Evolutionary conservation across 1,140 invertebrate species (phyloP).

Genomic region (Bombus consobrinus): DNA sequence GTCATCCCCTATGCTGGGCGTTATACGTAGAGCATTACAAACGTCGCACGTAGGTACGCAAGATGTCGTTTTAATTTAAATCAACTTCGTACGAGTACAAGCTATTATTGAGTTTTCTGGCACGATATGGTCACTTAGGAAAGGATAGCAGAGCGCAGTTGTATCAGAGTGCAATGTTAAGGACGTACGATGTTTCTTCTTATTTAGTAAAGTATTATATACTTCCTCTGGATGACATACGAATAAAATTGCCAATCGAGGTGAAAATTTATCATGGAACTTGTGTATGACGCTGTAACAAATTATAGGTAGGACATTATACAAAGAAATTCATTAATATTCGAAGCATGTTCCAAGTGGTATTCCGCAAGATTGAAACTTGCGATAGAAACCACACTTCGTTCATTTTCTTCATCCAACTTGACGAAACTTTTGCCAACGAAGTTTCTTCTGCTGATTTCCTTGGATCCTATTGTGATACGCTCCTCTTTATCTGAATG

Average conservation of each 20-base stretch:
- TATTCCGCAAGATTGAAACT: slow-evolving; percentile 38
- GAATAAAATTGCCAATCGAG: too few species aligned
- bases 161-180: not conserved
- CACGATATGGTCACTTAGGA: not conserved
- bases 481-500: slow-evolving; percentile 28
- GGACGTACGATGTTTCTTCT: not conserved
- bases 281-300: not conserved
- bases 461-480: slow-evolving; percentile 43
- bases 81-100: too few species aligned
- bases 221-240: too few species aligned
- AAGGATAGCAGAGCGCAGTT: not conserved
- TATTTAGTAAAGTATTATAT: too few species aligned
- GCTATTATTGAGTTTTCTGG: not conserved
- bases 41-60: not conserved
- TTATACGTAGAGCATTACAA: not conserved
- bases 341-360: slow-evolving; percentile 37
- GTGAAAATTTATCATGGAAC: too few species aligned
- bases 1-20: not conserved
- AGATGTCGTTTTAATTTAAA: not conserved
- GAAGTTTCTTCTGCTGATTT: slow-evolving; percentile 54
- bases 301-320: slow-evolving; percentile 4
- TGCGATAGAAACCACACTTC: slow-evolving; percentile 41
- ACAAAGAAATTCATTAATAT: slow-evolving; percentile 46
- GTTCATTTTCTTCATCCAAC: slow-evolving; percentile 48
- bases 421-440: slow-evolving; percentile 42